These are phyloP conservation scores for Tachina grossa DNA, from an alignment of 2,888 invertebrate genomes.

Conservation along the genomic window DNA sequence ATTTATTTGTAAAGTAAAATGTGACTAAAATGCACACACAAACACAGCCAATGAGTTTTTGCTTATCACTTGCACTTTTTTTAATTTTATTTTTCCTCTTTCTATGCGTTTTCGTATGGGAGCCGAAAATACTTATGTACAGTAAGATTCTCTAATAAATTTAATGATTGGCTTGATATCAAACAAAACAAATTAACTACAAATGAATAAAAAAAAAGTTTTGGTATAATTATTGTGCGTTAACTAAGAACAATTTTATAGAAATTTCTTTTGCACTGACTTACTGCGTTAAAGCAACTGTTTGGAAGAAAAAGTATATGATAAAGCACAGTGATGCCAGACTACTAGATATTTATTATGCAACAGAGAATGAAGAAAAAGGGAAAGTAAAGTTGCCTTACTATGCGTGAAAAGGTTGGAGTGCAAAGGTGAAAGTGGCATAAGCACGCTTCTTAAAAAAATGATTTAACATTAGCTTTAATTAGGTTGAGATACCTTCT, in stretches of 20 bases:
- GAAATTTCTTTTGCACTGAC: constrained; percentile 53
- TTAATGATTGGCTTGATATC: background rate
- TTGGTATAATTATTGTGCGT: constrained; percentile 57
- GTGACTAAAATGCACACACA: constrained; percentile 9
- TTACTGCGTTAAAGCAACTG: constrained; percentile 56
- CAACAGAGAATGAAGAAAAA: background rate
- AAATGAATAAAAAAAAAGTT: constrained; percentile 26
- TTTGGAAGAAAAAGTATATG: constrained; percentile 18
- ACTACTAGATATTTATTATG: constrained; percentile 2
- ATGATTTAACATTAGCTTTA: no score
- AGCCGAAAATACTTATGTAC: background rate
- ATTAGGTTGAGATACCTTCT: no score
- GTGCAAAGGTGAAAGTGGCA: no score
- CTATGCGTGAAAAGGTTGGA: background rate
- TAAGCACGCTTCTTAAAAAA: no score
- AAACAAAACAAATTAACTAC: constrained; percentile 38
- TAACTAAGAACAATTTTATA: constrained; percentile 13
- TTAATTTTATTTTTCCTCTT: constrained; percentile 18
- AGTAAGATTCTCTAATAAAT: background rate
- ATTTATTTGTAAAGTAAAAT: background rate
- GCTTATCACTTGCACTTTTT: constrained; percentile 8
- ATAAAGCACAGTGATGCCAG: constrained; percentile 35
- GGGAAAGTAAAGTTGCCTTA: background rate
- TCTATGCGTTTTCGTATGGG: background rate
- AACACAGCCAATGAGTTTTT: constrained; percentile 4